A percentile compares a stretch with the other conserved stretches of the same genome.
Evolutionary conservation across 2,797 vertebrate genomes (phyloP).

Genomic region (Platalea minor): DNA sequence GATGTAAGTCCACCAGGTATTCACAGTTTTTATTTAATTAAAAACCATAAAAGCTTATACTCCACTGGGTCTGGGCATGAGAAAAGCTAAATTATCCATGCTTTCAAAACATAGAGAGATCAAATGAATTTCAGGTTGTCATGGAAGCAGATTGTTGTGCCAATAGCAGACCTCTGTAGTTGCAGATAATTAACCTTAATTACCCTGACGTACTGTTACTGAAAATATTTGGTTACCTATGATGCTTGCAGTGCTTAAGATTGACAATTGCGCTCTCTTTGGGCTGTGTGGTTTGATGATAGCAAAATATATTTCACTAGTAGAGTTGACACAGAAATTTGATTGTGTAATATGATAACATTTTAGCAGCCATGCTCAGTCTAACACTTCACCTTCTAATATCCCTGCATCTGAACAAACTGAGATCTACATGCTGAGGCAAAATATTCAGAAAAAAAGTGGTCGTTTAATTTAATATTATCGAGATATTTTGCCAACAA

Average conservation of each 20-base stretch:
- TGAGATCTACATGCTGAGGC: background rate
- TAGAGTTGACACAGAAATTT: background rate
- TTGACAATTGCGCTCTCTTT: background rate
- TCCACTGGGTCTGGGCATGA: constrained; percentile 14
- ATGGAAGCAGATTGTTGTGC: constrained; percentile 5
- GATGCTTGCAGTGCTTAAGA: background rate
- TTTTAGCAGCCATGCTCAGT: background rate
- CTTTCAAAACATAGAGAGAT: constrained; percentile 46
- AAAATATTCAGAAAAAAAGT: background rate
- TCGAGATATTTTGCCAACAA: constrained; percentile 2
- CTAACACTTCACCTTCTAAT: background rate
- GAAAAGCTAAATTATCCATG: constrained; percentile 24
- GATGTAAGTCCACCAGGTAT: background rate
- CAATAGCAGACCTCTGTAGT: background rate
- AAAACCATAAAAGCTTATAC: constrained; percentile 16
- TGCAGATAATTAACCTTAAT: constrained; percentile 50
- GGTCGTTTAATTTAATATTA: constrained; percentile 3
- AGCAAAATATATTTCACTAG: background rate
- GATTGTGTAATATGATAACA: background rate
- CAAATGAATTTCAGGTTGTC: constrained; percentile 35
- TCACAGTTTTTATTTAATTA: constrained; percentile 9
- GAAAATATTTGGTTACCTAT: constrained; percentile 20
- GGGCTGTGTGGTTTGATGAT: background rate
- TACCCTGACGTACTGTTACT: background rate
- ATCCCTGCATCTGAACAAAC: background rate